Conservation (phyloP, 2,113 vertebrate genomes). For the Rhinogobius similis region DNA sequence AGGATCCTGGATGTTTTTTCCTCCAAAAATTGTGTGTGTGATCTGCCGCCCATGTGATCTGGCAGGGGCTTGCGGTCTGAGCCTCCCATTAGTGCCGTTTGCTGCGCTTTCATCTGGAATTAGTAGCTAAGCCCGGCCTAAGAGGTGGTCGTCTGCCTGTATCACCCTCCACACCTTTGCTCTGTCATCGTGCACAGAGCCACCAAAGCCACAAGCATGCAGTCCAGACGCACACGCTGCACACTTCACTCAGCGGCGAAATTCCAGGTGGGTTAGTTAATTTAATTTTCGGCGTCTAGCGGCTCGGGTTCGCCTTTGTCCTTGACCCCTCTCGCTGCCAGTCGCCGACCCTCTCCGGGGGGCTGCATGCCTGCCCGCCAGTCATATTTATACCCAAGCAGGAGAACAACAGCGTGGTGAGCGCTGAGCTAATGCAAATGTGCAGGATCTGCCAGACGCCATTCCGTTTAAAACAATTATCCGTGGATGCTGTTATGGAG, state of each 20-base stretch:
- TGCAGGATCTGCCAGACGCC: constrained; percentile 24
- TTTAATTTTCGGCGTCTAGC: constrained; percentile 65
- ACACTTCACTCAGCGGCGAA: constrained; percentile 56
- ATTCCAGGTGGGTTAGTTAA: constrained; percentile 69
- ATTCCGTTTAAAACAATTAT: constrained; percentile 34
- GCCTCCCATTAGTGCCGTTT: constrained; percentile 56
- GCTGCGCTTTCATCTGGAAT: constrained; percentile 66
- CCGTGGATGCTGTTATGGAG: constrained; percentile 20
- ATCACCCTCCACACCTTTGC: constrained; percentile 55
- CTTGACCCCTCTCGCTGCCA: constrained; percentile 60
- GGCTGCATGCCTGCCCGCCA: constrained; percentile 37
- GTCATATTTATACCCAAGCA: constrained; percentile 55
- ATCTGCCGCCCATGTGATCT: constrained; percentile 38
- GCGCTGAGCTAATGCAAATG: constrained; percentile 40
- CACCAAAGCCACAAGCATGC: constrained; percentile 42
- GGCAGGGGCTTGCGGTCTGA: constrained; percentile 54
- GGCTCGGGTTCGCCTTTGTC: constrained; percentile 47
- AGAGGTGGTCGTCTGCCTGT: constrained; percentile 44
- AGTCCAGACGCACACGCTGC: constrained; percentile 4
- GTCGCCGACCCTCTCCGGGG: constrained; percentile 34
- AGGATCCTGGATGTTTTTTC: constrained; percentile 12
- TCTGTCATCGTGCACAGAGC: constrained; percentile 57
- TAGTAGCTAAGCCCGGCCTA: constrained; percentile 52
- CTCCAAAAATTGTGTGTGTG: constrained; percentile 35
- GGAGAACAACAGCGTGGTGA: constrained; percentile 30